Evolutionary conservation across 2,888 invertebrate genomes (phyloP), one percentile per base, ranked within the genome.

Genomic region (Tryphoninae sp.): DNA sequence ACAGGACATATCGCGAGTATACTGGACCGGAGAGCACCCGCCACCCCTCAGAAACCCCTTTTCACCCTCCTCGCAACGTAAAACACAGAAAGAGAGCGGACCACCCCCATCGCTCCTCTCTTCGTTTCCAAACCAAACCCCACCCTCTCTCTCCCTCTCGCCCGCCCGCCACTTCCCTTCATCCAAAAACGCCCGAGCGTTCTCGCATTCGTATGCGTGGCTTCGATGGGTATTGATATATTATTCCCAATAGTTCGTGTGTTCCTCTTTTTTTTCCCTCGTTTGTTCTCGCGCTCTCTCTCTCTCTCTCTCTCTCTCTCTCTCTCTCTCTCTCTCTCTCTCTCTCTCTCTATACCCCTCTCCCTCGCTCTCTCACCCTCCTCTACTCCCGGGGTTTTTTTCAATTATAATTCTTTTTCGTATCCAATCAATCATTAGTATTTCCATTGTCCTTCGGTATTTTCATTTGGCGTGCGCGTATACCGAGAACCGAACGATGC

Each of bases 401-500:
- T 92, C 91, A 91, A 91, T 91, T 92, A 91, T 91, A 91, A 91
- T 92, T 92, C 91, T 91, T 92, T 92, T 91, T 91, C 91, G 91
- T 92, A 91, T 92, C 91, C 91, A 91, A 92, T 92, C 92, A 92
- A 92, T 92, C 92, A 91, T 92, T 91, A 91, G 91, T 92, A 92
- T 91, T 91, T 91, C 92, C 91, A 92, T 92, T 92, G 92, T 92
- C 90, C 90, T 91, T 91, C 90, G 91, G 91, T 91, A 91, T 91
- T 92, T 92, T 91, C 91, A 92, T 92, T 91, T 91, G 90, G 90
- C 90, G 89, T 89, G 88, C 88, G 88, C 55, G 55, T 19, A 45
- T 87, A 89, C 83, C 86, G 86, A 86, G 86, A 84, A 84, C 84
- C 67, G 65, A 68, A 72, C 81, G 80, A 75, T 72, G 77, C 81